These are phyloP conservation scores for Amphiprion ocellaris DNA, from an alignment of 2,113 vertebrate genomes.

Conservation along the genomic window DNA sequence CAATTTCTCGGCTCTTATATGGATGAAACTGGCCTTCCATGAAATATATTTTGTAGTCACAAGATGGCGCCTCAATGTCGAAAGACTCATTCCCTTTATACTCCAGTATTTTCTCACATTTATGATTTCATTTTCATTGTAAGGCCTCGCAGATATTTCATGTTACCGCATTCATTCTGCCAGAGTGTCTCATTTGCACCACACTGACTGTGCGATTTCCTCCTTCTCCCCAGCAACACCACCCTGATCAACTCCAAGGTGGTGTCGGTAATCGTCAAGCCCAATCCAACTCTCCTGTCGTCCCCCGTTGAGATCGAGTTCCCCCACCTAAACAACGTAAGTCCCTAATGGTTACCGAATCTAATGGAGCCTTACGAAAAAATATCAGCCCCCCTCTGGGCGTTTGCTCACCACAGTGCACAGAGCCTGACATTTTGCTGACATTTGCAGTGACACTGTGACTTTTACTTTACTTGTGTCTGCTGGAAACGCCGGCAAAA, in stretches of 20 bases:
- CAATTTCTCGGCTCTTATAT: constrained; percentile 18
- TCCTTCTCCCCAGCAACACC: constrained; percentile 86
- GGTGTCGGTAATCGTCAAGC: constrained; percentile 94
- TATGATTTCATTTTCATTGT: not conserved
- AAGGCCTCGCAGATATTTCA: not conserved
- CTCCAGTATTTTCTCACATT: not conserved
- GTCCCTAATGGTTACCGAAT: constrained; percentile 69
- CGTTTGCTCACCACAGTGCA: constrained; percentile 58
- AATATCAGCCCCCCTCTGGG: constrained; percentile 40
- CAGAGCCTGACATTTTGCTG: constrained; percentile 77
- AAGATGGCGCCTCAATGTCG: constrained; percentile 45
- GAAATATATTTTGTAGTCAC: constrained; percentile 39
- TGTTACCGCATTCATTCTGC: not conserved
- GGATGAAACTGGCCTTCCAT: constrained; percentile 9
- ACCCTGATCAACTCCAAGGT: constrained; percentile 96
- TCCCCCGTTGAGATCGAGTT: constrained; percentile 95
- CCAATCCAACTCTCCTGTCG: constrained; percentile 88
- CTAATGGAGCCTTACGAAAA: constrained; percentile 51
- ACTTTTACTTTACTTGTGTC: constrained; percentile 58
- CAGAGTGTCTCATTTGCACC: not conserved
- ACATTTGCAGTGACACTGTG: constrained; percentile 75
- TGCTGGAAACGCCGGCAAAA: constrained; percentile 28
- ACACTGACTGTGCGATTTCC: constrained; percentile 35
- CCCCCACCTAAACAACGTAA: constrained; percentile 96
- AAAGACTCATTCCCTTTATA: not conserved